Evolutionary conservation across 2,113 vertebrate species (phyloP), one percentile per base, ranked within the genome.

Genomic region (Scortum barcoo): DNA sequence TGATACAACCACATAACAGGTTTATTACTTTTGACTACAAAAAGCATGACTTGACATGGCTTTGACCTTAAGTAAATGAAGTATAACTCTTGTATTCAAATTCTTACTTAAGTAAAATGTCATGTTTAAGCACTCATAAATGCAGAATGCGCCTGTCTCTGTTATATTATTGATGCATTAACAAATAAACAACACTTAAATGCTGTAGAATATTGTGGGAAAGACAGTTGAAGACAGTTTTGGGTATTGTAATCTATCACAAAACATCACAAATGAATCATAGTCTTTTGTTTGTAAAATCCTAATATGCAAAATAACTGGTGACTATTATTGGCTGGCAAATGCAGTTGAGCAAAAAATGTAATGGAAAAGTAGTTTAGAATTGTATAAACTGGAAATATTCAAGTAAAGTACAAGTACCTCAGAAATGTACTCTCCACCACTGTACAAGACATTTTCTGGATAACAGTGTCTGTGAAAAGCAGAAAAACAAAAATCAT

Each of bases 401-500:
- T 26, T 56, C 13, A 48, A 7, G 16, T 19, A 48, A 56, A 7
- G 5, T 26, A 63, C 38, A 44, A 38, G 24, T 19, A 46, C n/a
- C 4, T 28, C 11, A n/a, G 24, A 40, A 62, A 48, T 20, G 14
- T 19, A 48, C 17, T 19, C n/a, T 38, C 12, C 70, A 42, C 17
- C 5, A 42, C 48, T 56, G 17, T 17, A 38, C n/a, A 14, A 48
- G 20, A 4, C 10, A 19, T 57, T 28, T 46, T 8, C 19, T 54
- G 22, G 5, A 83, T 38, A 63, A 69, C 5, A 1, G 1, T 24
- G 22, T 30, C 10, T 48, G 17, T 44, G 14, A 63, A 42, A 76
- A 63, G n/a, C 26, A 76, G 4, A 30, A 20, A 66, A 70, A 78
- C 12, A 53, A 71, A 78, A 56, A 28, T 61, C 30, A 42, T 26